Evolutionary conservation across 2,888 invertebrate species (phyloP), one percentile per base, ranked within the genome.

Genomic region (Kryphioiulus occultus): DNA sequence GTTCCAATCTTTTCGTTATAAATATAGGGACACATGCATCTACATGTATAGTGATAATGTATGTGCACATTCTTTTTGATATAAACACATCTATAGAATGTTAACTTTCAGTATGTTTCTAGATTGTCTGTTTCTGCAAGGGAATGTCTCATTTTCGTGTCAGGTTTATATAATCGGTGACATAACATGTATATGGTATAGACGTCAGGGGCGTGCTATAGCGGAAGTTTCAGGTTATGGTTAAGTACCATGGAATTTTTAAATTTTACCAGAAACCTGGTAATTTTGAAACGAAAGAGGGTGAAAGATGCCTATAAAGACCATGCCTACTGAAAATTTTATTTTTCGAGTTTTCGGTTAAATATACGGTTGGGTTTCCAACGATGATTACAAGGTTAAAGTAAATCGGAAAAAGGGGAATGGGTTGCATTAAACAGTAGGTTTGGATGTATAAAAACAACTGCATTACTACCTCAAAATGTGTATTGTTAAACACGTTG

Each of bases 271-370:
- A 30, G 78, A 78, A 78, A 78, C 30, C 26, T 17, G 0, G 78
- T 78, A 78, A 78, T 78, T 30, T 78, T 78, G 78, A 78, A 78
- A 78, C 78, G 30, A 78, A 78, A 78, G 78, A 78, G 22, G 26
- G 78, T 78, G 26, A 78, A 78, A 30, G 26, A 30, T 30, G 30
- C 26, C 30, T 78, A 30, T 78, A 78, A 30, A 30, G 78, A 30
- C 30, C 68, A 68, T 68, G 26, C 53, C 59, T 78, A 78, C 78
- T 78, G 78, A 78, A 12, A 78, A 10, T 78, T 68, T 68, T 68
- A 26, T 78, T 78, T 78, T 15, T 30, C 0, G 30, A 78, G 15
- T 30, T 78, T 78, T 78, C 30, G 30, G 30, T 30, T 78, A 78
- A 78, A 78, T 78, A 78, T 78, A 78, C 26, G 30, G 78, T 78